phyloP scores from a whole-genome alignment of 2,888 invertebrate species.

The Herminia tarsipennalis region DNA sequence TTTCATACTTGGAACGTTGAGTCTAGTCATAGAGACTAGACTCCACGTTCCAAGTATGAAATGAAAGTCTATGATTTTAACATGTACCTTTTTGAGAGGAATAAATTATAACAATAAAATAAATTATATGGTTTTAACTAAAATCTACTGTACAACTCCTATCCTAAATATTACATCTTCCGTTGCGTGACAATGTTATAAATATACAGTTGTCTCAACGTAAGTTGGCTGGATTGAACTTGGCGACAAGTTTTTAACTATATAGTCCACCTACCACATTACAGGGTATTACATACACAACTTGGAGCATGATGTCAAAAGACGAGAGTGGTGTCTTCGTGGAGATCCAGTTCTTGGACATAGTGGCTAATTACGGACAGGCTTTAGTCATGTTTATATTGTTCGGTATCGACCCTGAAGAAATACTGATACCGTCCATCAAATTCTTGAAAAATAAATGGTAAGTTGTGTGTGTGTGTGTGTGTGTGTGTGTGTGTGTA shows the following conservation, averaged over 20 bases:
- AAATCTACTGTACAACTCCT: too few relatives aligned
- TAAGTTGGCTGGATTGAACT: not conserved
- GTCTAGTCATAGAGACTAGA: too few relatives aligned
- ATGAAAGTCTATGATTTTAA: too few relatives aligned
- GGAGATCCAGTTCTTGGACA: slow-evolving; percentile 96
- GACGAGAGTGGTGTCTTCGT: slow-evolving; percentile 95
- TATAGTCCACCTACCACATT: slow-evolving; percentile 31
- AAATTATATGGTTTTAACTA: too few relatives aligned
- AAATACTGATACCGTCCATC: slow-evolving; percentile 88
- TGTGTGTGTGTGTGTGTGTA: not conserved
- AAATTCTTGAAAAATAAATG: slow-evolving; percentile 87
- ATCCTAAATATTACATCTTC: too few relatives aligned
- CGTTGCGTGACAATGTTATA: too few relatives aligned
- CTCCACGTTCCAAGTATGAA: too few relatives aligned
- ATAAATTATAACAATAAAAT: too few relatives aligned
- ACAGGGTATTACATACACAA: slow-evolving; percentile 92
- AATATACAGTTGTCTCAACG: not conserved
- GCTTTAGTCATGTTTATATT: slow-evolving; percentile 93
- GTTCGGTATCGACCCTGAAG: slow-evolving; percentile 94
- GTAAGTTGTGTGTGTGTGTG: slow-evolving; percentile 51
- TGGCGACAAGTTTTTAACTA: not conserved
- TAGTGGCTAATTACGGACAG: slow-evolving; percentile 95
- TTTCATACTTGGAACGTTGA: too few relatives aligned
- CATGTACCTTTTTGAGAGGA: too few relatives aligned
- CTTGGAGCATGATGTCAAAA: slow-evolving; percentile 93